Conservation (phyloP, 1,140 invertebrate species). For the Coptotermes formosanus region DNA sequence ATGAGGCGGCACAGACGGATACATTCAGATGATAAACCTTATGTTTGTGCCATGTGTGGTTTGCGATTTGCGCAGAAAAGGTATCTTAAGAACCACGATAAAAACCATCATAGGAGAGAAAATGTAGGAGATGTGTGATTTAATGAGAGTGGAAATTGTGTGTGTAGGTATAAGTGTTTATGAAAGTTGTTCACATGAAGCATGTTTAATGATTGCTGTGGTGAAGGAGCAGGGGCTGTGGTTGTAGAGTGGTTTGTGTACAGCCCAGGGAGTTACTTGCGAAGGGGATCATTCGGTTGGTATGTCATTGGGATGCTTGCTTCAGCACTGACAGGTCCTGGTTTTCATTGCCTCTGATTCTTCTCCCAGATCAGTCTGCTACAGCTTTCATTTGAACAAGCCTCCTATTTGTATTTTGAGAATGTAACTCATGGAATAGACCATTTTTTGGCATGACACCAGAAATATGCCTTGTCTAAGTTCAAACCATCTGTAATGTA, state of each 20-base stretch:
- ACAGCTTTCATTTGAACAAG: too few relatives aligned
- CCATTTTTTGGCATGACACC: too few relatives aligned
- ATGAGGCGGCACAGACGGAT: constrained; percentile 52
- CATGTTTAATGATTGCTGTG: background rate
- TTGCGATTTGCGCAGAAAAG: constrained; percentile 9
- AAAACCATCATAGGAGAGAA: constrained; percentile 12
- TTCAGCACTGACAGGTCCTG: too few relatives aligned
- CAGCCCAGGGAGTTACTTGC: too few relatives aligned
- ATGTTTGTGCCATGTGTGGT: constrained; percentile 35
- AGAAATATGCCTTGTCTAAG: background rate
- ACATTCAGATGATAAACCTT: constrained; percentile 54
- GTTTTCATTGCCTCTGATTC: too few relatives aligned
- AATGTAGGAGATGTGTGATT: background rate
- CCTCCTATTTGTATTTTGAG: too few relatives aligned
- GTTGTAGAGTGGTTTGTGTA: too few relatives aligned
- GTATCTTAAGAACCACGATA: constrained; percentile 21
- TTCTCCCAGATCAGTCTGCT: too few relatives aligned
- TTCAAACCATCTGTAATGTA: background rate
- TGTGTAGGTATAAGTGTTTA: background rate
- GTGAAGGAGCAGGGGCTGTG: too few relatives aligned
- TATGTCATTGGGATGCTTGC: too few relatives aligned
- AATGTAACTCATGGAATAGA: too few relatives aligned
- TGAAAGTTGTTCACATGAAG: background rate
- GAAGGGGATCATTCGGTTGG: too few relatives aligned
- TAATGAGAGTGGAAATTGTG: background rate